phyloP scores from a whole-genome alignment of 2,888 invertebrate species.

The Escarpia spicata region DNA sequence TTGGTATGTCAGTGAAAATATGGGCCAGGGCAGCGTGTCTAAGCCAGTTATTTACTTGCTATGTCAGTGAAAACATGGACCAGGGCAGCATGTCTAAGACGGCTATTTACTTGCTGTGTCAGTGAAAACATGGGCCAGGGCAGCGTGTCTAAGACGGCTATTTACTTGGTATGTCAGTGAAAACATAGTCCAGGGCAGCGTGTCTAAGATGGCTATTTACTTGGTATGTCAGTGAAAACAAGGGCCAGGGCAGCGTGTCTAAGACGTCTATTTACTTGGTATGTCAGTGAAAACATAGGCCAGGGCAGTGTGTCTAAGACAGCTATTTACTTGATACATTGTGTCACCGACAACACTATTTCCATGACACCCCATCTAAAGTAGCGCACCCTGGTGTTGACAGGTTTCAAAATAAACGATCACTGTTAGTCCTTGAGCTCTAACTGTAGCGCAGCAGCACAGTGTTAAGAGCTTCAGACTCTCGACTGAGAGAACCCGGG shows the following conservation, averaged over 20 bases:
- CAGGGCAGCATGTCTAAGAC: neutral
- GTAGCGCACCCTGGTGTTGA: neutral
- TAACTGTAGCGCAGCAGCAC: too few species aligned
- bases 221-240: neutral
- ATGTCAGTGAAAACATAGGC: neutral
- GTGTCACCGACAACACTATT: neutral
- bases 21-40: neutral
- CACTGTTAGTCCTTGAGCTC: too few species aligned
- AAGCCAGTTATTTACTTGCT: neutral
- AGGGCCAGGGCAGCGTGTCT: neutral
- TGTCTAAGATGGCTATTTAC: neutral
- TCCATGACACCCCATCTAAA: neutral
- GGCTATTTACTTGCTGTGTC: neutral
- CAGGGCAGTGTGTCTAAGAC: neutral
- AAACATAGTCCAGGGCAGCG: conserved; percentile 89
- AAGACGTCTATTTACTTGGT: neutral
- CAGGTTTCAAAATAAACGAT: too few species aligned
- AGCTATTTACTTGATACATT: neutral
- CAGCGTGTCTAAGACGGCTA: too few species aligned
- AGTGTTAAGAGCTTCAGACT: too few species aligned
- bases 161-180: conserved; percentile 73
- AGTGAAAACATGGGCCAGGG: too few species aligned
- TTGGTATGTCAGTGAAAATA: neutral
- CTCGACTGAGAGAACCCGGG: too few species aligned
- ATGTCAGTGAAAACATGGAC: too few species aligned